phyloP scores from a whole-genome alignment of 2,113 vertebrate species.

The Aspidoscelis tigris region DNA sequence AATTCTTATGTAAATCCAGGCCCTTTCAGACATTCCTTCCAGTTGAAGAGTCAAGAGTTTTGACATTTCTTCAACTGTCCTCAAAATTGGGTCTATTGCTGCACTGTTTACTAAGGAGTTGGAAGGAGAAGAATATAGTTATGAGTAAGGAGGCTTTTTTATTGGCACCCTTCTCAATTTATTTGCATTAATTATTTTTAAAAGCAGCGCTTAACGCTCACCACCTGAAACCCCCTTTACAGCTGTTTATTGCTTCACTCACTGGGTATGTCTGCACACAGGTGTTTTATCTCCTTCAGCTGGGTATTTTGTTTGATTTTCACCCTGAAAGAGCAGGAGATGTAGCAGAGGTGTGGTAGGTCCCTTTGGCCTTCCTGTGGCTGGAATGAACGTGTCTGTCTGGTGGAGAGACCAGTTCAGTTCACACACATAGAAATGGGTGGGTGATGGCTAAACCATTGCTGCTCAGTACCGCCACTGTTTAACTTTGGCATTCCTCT shows the following conservation, averaged over 20 bases:
- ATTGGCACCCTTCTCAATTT: too few relatives aligned
- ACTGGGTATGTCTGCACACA: neutral
- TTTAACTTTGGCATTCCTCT: too few relatives aligned
- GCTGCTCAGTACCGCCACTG: too few relatives aligned
- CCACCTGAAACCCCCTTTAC: constrained; percentile 44
- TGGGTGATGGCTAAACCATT: too few relatives aligned
- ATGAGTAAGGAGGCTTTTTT: too few relatives aligned
- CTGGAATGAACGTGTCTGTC: constrained; percentile 24
- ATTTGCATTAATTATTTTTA: too few relatives aligned
- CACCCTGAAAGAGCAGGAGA: neutral
- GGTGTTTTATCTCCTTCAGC: constrained; percentile 48
- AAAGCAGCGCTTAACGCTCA: constrained; percentile 14
- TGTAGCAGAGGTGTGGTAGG: constrained; percentile 36
- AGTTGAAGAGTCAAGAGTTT: neutral
- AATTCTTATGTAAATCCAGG: neutral
- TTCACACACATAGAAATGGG: too few relatives aligned
- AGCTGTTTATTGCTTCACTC: neutral
- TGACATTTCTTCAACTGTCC: too few relatives aligned
- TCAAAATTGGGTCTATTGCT: neutral
- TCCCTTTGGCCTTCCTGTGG: constrained; percentile 75
- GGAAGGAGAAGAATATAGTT: too few relatives aligned
- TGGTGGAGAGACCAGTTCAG: too few relatives aligned
- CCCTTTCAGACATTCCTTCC: too few relatives aligned
- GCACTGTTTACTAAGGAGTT: neutral
- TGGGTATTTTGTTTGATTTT: neutral